Evolutionary conservation across 2,797 vertebrate species (phyloP).

Genomic region (Pangasius krempfi): DNA sequence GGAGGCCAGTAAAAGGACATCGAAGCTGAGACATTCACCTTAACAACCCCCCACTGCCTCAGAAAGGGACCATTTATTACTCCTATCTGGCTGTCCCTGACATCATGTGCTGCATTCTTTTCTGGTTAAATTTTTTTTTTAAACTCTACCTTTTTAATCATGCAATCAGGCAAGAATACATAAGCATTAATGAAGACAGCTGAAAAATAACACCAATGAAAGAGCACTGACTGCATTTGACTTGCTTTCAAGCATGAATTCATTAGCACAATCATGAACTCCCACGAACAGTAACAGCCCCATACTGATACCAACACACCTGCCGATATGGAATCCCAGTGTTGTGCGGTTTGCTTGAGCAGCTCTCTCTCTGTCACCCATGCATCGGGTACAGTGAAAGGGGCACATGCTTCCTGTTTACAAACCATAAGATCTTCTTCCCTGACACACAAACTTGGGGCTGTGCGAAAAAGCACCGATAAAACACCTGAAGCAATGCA

Average conservation of each 20-base stretch:
- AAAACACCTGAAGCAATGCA: conserved; percentile 7
- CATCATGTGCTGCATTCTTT: conserved; percentile 22
- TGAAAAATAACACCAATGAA: background rate
- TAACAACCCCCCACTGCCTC: conserved; percentile 59
- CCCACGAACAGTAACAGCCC: conserved; percentile 7
- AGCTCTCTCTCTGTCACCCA: conserved; percentile 71
- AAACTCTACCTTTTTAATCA: background rate
- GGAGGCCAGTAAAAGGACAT: conserved; percentile 74
- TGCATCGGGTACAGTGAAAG: conserved; percentile 71
- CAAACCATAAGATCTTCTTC: conserved; percentile 65
- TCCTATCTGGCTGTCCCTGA: conserved; percentile 28
- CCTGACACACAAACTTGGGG: conserved; percentile 49
- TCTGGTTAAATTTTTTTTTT: background rate
- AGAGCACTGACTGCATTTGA: background rate
- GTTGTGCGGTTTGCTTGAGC: conserved; percentile 66
- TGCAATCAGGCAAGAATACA: background rate
- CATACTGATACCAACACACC: conserved; percentile 63
- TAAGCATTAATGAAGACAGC: background rate
- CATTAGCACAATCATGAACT: conserved; percentile 28
- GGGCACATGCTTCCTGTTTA: conserved; percentile 75
- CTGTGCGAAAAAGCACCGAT: conserved; percentile 32
- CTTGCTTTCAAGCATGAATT: conserved; percentile 1
- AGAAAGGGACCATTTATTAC: conserved; percentile 37
- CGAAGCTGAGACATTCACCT: conserved; percentile 68
- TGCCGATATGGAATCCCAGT: conserved; percentile 76